These are phyloP conservation scores for Muscidifurax raptorellus DNA, from an alignment of 1,140 invertebrate genomes.

Conservation along the genomic window DNA sequence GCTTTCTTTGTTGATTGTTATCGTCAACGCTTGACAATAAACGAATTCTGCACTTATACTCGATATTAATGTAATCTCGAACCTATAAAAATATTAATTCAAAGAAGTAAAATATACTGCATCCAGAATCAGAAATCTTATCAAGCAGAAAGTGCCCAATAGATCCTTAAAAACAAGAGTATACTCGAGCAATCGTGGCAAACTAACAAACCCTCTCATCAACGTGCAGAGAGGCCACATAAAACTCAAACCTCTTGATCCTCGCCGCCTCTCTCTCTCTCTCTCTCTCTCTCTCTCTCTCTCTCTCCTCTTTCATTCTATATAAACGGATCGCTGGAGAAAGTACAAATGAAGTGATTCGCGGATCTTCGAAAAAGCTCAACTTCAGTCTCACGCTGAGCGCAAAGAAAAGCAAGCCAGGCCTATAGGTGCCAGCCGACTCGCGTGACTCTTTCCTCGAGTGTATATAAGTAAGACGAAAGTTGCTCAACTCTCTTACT, in stretches of 20 bases:
- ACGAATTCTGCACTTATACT: no score
- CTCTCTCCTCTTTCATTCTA: not conserved
- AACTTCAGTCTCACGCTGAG: not conserved
- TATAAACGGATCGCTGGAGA: slow-evolving; percentile 16
- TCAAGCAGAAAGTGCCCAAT: not conserved
- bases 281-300: no score
- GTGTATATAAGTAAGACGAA: slow-evolving; percentile 28
- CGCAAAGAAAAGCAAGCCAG: not conserved
- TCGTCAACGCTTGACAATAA: no score
- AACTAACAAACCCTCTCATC: not conserved
- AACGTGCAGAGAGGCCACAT: not conserved
- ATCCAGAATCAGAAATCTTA: not conserved
- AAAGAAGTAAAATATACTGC: not conserved
- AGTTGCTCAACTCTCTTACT: slow-evolving; percentile 5
- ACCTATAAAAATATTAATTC: no score
- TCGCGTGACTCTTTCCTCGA: slow-evolving; percentile 20
- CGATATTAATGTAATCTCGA: no score
- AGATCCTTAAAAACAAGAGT: not conserved
- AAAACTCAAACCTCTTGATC: no score
- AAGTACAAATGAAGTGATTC: slow-evolving; percentile 36
- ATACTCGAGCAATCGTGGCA: not conserved
- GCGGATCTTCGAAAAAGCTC: not conserved
- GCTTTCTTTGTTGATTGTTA: no score
- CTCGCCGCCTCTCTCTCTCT: no score
- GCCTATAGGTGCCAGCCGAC: not conserved